Percentiles rank a stretch among this genome's conserved stretches.
Conservation (phyloP, 2,888 invertebrate genomes). For the Brenthis daphne region DNA sequence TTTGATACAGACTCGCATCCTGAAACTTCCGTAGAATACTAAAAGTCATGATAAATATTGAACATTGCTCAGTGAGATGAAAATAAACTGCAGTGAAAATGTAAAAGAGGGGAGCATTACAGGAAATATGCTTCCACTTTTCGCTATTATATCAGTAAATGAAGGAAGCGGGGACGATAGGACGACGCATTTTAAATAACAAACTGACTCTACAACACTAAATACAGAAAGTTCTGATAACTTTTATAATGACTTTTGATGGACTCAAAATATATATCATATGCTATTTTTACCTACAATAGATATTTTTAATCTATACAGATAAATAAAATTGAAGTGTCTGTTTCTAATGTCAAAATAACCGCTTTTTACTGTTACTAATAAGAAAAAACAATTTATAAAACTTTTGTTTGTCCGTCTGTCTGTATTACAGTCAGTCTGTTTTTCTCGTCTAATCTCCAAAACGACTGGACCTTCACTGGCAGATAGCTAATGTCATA, state of each 20-base stretch:
- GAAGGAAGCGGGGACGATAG: slow-evolving; percentile 25
- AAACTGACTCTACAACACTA: not conserved
- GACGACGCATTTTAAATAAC: slow-evolving; percentile 21
- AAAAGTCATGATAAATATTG: slow-evolving; percentile 35
- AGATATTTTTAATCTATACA: no score
- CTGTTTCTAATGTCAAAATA: no score
- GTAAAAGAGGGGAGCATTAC: slow-evolving; percentile 29
- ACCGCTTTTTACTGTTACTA: no score
- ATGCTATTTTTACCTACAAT: no score
- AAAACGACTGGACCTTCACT: no score
- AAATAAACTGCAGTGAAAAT: slow-evolving; percentile 37
- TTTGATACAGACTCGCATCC: slow-evolving; percentile 16
- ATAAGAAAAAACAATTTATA: no score
- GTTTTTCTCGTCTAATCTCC: no score
- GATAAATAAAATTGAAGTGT: no score
- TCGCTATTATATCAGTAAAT: slow-evolving; percentile 34
- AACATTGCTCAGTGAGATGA: slow-evolving; percentile 32
- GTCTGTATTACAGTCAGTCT: no score
- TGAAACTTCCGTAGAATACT: slow-evolving; percentile 28
- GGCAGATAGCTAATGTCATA: no score
- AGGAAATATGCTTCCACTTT: slow-evolving; percentile 33
- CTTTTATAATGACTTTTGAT: not conserved
- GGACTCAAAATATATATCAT: no score
- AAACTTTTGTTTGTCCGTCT: no score
- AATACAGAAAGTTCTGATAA: not conserved